Base-by-base conservation (phyloP, 2,797 vertebrate species). In the Xiphorhynchus erythropygius region DNA sequence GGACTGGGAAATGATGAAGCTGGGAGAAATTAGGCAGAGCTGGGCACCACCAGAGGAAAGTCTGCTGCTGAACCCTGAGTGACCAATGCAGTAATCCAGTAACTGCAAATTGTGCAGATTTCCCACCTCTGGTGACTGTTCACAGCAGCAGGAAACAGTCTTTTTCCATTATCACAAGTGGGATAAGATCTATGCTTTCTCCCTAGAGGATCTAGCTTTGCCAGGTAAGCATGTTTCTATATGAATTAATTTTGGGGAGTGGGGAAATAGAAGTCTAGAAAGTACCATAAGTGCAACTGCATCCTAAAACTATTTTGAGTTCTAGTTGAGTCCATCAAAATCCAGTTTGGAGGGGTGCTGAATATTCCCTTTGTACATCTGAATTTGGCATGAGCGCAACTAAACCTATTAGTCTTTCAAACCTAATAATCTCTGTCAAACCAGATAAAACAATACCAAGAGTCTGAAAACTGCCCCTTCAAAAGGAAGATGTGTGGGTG, bases 391-490 rank as follows among this genome's bases (percentile, higher is more conserved):
- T 0, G 0, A 84, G 8, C 6, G 7, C 41, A 46, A n/a, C 10
- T 84, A 63, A 76, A 52, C 25, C 13, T 1, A 12, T 42, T 35
- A 42, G 23, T 22, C 70, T 89, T 90, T 77, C 37, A 77, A 83
- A 80, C 22, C 7, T 37, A 67, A 70, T 7, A 11, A 59, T 47
- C 33, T 57, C 28, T 37, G 12, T 90, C 82, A 70, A 90, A 80
- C 3, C 32, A 77, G 18, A n/a, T 42, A 59, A 91, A 89, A 71
- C 30, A 84, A 42, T 62, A 73, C 15, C 11, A 63, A 32, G 60
- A 47, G 21, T 55, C 27, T 74, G 60, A 91, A 80, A 94, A 90
- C 14, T 84, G 27, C 18, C 50, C 56, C 56, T 95, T 90, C 76
- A 49, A 70, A 87, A 90, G 39, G 41, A 83, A 49, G 16, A 44